A percentile compares a stretch with the other conserved stretches of the same genome.
Evolutionary conservation across 2,797 vertebrate species (phyloP).

Genomic region (Sebastes matsubarae): DNA sequence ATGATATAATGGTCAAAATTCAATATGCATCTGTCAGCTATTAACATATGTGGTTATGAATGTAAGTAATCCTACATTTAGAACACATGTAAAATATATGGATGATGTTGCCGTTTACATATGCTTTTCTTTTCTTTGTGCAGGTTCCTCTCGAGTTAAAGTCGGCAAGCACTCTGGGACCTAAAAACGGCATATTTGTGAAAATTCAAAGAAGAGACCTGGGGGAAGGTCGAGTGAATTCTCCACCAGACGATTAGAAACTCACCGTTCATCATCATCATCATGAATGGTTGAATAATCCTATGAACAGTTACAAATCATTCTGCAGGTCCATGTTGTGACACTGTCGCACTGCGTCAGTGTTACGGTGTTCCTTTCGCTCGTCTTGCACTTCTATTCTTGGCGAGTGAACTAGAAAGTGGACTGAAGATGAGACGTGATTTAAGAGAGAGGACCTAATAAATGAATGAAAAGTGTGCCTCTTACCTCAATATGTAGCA

Average conservation of each 20-base stretch:
- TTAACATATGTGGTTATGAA: not conserved
- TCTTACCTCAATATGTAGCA: too few species aligned
- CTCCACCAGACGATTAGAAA: not conserved
- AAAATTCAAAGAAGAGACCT: constrained; percentile 74
- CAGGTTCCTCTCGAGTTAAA: constrained; percentile 92
- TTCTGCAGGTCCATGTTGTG: not conserved
- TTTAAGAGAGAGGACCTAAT: not conserved
- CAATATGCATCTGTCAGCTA: not conserved
- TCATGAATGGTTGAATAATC: not conserved
- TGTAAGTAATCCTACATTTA: not conserved
- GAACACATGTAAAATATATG: not conserved
- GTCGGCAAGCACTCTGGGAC: constrained; percentile 87
- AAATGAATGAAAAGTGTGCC: not conserved
- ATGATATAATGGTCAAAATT: not conserved
- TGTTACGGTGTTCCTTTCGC: not conserved
- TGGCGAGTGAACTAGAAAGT: not conserved
- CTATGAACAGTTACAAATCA: not conserved
- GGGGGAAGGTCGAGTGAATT: not conserved
- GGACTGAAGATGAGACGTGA: not conserved
- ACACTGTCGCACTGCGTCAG: not conserved
- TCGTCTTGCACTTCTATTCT: not conserved
- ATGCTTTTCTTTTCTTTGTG: not conserved
- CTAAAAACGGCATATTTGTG: constrained; percentile 89
- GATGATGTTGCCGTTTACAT: not conserved
- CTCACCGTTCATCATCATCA: not conserved